Evolutionary conservation across 2,797 vertebrate genomes (phyloP).

Genomic region (Podarcis lilfordi): DNA sequence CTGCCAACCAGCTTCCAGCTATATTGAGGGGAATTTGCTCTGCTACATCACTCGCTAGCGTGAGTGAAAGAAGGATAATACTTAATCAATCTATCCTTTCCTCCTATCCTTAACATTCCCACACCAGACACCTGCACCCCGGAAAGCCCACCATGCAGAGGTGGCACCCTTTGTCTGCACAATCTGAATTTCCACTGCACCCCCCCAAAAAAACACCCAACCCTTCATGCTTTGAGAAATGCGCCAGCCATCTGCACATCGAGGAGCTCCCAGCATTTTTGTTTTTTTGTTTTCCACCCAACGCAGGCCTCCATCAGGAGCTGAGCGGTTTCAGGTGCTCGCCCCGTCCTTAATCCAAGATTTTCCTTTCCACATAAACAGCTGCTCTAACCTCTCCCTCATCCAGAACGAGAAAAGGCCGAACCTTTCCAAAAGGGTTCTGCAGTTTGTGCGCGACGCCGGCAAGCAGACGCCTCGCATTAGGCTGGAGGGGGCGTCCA

Average conservation of each 20-base stretch:
- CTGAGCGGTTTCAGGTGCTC: conserved; percentile 24
- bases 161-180: too few species aligned
- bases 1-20: too few species aligned
- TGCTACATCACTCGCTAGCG: too few species aligned
- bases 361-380: conserved; percentile 18
- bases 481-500: background rate
- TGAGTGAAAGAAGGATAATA: too few species aligned
- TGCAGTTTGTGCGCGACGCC: background rate
- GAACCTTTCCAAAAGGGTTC: background rate
- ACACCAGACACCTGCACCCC: background rate
- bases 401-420: background rate
- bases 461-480: conserved; percentile 9
- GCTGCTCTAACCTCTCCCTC: conserved; percentile 27
- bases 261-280: background rate
- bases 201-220: too few species aligned
- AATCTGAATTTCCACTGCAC: too few species aligned
- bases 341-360: conserved; percentile 6
- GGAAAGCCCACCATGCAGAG: too few species aligned
- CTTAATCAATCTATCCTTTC: too few species aligned
- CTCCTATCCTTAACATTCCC: too few species aligned
- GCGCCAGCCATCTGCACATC: background rate
- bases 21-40: too few species aligned
- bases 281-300: background rate
- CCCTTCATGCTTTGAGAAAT: background rate
- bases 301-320: background rate